phyloP scores from a whole-genome alignment of 2,113 vertebrate species.

The Cyprinodon tularosa region DNA sequence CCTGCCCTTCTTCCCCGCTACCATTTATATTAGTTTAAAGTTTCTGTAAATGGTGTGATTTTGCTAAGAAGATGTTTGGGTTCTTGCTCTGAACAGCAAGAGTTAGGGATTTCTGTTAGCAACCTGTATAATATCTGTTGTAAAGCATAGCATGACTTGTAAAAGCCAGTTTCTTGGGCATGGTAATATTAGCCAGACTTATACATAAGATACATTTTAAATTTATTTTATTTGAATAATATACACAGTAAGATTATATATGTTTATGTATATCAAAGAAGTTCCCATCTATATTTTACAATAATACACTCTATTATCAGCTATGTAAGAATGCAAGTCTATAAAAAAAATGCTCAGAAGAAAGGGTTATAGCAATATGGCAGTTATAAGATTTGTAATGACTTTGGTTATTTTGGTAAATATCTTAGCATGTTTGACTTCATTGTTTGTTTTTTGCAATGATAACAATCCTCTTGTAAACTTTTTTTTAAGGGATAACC shows the following conservation, averaged over 20 bases:
- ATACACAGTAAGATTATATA: too few relatives aligned
- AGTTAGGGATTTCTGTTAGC: slow-evolving; percentile 35
- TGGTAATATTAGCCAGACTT: slow-evolving; percentile 24
- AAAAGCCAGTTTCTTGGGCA: slow-evolving; percentile 56
- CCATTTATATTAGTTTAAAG: slow-evolving; percentile 24
- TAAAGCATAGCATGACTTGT: slow-evolving; percentile 36
- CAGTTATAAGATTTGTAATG: not conserved
- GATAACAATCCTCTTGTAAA: too few relatives aligned
- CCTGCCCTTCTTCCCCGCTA: not conserved
- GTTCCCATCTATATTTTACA: not conserved
- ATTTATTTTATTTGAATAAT: too few relatives aligned
- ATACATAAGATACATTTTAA: not conserved
- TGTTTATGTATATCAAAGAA: not conserved
- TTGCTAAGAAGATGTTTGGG: slow-evolving; percentile 43
- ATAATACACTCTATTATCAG: not conserved
- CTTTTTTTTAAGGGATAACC: too few relatives aligned
- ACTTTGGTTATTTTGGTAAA: not conserved
- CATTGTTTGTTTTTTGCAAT: not conserved
- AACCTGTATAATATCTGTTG: slow-evolving; percentile 40
- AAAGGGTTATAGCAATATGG: not conserved
- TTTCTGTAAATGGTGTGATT: slow-evolving; percentile 21
- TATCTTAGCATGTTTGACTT: not conserved
- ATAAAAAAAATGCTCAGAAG: not conserved
- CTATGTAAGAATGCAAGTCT: too few relatives aligned
- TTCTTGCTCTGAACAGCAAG: slow-evolving; percentile 32